Conservation (phyloP, 2,113 vertebrate species). For the Oreochromis niloticus region DNA sequence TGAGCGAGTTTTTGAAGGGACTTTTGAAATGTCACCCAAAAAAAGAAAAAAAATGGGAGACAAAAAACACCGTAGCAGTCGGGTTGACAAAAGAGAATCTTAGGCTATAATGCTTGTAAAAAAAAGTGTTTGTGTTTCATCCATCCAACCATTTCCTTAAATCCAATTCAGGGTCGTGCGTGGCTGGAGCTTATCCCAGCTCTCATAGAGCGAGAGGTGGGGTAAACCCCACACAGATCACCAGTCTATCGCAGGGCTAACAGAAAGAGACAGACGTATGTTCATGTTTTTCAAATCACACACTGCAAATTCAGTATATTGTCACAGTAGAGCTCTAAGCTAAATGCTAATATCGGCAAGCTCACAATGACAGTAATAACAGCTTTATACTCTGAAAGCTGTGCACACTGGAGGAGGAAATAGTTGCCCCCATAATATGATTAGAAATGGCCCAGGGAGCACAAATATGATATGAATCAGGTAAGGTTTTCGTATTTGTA, state of each 20-base stretch:
- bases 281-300: not conserved
- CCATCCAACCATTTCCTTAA: not conserved
- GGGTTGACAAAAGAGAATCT: not conserved
- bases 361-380: not conserved
- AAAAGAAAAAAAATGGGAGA: not conserved
- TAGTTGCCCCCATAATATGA: not conserved
- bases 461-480: not conserved
- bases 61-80: rapidly evolving
- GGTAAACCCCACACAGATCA: not conserved
- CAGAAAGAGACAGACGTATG: not conserved
- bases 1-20: not conserved
- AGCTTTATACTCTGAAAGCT: not conserved
- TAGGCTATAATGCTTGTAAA: not conserved
- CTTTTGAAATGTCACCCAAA: not conserved
- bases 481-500: not conserved
- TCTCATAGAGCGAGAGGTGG: not conserved
- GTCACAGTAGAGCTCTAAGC: not conserved
- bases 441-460: not conserved
- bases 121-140: not conserved
- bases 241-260: not conserved
- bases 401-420: not conserved
- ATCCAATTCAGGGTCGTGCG: not conserved
- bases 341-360: not conserved
- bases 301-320: not conserved
- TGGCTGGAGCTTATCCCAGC: not conserved